These are phyloP conservation scores for Eudasyphora cyanicolor DNA, from an alignment of 2,888 invertebrate species.

Conservation along the genomic window DNA sequence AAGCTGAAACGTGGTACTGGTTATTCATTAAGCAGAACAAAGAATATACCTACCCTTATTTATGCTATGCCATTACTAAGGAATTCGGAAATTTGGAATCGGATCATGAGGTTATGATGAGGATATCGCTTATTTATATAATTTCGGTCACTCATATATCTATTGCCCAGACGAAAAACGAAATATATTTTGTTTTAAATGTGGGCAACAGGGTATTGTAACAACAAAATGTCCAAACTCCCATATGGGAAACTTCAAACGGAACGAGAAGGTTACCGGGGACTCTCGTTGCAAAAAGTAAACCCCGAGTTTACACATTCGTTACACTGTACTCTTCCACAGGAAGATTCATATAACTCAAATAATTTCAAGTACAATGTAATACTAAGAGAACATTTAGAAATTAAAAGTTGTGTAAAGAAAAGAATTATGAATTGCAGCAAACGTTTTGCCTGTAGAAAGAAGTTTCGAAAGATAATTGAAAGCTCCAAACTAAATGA, in stretches of 20 bases:
- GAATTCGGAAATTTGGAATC: too few relatives aligned
- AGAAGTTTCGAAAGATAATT: too few relatives aligned
- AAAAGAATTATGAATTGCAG: too few relatives aligned
- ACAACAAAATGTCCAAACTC: conserved; percentile 24
- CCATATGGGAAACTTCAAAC: conserved; percentile 28
- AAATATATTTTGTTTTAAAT: conserved; percentile 38
- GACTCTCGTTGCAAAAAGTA: conserved; percentile 28
- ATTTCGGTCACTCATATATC: conserved; percentile 42
- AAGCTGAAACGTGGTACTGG: too few relatives aligned
- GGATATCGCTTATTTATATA: neutral
- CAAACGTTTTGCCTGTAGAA: too few relatives aligned
- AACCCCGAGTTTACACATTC: too few relatives aligned
- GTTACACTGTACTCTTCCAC: neutral
- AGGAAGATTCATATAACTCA: neutral
- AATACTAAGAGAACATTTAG: too few relatives aligned
- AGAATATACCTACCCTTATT: too few relatives aligned
- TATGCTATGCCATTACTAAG: too few relatives aligned
- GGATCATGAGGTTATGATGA: too few relatives aligned
- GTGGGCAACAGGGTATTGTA: conserved; percentile 25
- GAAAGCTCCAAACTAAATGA: too few relatives aligned
- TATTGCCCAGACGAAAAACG: conserved; percentile 35
- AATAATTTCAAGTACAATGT: neutral
- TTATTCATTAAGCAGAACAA: too few relatives aligned
- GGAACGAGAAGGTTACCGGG: conserved; percentile 37
- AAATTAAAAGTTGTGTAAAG: neutral